Evolutionary conservation across 2,888 invertebrate species (phyloP).

Genomic region (Coenonympha arcania): DNA sequence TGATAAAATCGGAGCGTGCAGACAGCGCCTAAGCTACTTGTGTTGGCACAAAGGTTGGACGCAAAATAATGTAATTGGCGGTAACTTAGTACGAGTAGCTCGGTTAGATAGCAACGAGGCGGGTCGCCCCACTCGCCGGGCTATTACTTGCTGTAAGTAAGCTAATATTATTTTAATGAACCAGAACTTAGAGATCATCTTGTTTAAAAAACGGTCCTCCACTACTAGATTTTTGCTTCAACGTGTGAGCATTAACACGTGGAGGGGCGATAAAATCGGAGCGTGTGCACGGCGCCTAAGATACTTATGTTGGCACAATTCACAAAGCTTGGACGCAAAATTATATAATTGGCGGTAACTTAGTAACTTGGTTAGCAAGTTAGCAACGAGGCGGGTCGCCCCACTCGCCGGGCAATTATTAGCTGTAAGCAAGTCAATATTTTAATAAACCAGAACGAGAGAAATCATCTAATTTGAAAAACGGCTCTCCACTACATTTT

Average conservation of each 20-base stretch:
- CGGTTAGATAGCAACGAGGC: neutral
- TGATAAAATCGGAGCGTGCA: no score
- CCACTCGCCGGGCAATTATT: conserved; percentile 2
- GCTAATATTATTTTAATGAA: conserved; percentile 9
- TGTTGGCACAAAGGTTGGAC: conserved; percentile 17
- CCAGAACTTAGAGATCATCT: no score
- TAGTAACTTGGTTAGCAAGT: no score
- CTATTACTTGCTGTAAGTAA: conserved; percentile 3
- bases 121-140: neutral
- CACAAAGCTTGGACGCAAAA: conserved; percentile 10
- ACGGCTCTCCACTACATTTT: no score
- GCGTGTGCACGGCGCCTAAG: no score
- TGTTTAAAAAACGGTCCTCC: no score
- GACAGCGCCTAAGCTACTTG: no score
- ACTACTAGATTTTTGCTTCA: no score
- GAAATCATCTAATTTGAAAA: no score
- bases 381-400: neutral
- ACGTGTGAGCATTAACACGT: no score
- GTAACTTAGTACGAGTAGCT: conserved; percentile 6
- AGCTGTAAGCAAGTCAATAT: conserved; percentile 1
- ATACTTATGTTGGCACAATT: no score
- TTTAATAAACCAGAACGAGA: conserved; percentile 6
- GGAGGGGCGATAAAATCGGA: no score
- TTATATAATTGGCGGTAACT: conserved; percentile 15
- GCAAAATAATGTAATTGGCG: conserved; percentile 14